Conservation (phyloP, 2,113 vertebrate species). For the Syngnathus floridae region DNA sequence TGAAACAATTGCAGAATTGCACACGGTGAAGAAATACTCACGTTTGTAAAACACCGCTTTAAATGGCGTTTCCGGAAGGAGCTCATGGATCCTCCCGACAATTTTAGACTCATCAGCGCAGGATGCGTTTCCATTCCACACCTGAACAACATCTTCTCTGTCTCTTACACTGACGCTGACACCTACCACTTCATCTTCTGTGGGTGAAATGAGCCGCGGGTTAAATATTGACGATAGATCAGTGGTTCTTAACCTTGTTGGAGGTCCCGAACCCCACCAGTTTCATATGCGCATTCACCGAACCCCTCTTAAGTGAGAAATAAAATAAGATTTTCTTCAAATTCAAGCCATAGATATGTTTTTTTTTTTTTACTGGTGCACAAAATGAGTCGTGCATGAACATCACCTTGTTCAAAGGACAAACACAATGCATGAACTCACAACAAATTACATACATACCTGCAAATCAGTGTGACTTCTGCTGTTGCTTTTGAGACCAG, state of each 20-base stretch:
- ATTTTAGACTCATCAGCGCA: conserved; percentile 82
- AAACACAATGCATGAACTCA: no score
- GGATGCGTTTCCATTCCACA: conserved; percentile 93
- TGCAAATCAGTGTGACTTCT: no score
- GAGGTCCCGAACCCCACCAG: no score
- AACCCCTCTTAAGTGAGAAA: no score
- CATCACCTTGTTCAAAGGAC: no score
- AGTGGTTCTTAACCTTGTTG: neutral
- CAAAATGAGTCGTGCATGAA: no score
- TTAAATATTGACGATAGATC: neutral
- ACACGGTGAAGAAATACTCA: conserved; percentile 69
- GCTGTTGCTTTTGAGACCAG: no score
- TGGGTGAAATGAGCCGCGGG: conserved; percentile 25
- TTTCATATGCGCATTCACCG: no score
- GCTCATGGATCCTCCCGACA: conserved; percentile 84
- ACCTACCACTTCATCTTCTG: conserved; percentile 93
- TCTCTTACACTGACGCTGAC: conserved; percentile 90
- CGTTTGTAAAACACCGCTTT: conserved; percentile 96
- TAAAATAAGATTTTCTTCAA: no score
- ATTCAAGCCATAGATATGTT: no score
- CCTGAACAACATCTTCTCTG: conserved; percentile 87
- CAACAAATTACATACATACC: no score
- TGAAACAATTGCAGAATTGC: neutral
- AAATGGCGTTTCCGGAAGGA: conserved; percentile 85
- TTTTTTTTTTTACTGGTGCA: no score